Evolutionary conservation across 1,140 invertebrate genomes (phyloP).

Genomic region (Tetramorium alpestre): DNA sequence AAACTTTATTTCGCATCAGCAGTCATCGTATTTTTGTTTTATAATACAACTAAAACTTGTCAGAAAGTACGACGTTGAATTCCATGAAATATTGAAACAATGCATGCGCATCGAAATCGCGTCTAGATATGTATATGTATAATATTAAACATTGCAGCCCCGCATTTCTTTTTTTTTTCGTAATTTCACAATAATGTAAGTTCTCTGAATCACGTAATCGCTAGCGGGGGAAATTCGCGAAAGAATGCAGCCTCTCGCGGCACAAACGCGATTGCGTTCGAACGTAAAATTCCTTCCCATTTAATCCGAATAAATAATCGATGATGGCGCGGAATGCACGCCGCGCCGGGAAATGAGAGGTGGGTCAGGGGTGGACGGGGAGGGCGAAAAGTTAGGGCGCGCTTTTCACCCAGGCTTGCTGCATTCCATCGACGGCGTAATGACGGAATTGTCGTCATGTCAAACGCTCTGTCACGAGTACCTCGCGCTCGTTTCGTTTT

Average conservation of each 20-base stretch:
- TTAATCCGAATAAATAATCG: slow-evolving; percentile 56
- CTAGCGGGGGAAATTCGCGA: not conserved
- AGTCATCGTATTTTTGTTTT: not conserved
- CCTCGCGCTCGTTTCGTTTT: slow-evolving; percentile 6
- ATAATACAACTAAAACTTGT: not conserved
- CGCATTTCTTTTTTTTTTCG: not conserved
- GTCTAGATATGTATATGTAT: not conserved
- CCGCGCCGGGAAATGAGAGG: not conserved
- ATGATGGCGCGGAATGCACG: not conserved
- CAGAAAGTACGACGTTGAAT: not conserved
- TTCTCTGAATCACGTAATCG: not conserved
- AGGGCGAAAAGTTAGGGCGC: slow-evolving; percentile 14
- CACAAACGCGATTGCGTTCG: slow-evolving; percentile 14
- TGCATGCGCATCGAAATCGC: not conserved
- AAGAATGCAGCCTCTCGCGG: slow-evolving; percentile 7
- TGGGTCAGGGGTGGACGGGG: not conserved
- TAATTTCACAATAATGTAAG: slow-evolving; percentile 4
- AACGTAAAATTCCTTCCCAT: slow-evolving; percentile 32
- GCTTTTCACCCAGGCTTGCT: slow-evolving; percentile 17
- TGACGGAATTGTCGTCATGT: slow-evolving; percentile 54
- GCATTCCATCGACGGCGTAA: slow-evolving; percentile 39
- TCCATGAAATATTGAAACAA: not conserved
- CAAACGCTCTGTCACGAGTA: slow-evolving; percentile 38
- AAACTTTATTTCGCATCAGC: not conserved
- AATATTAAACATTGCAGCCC: too few species aligned